Conservation (phyloP, 2,888 invertebrate genomes). For the Spatulosminthurus flaviceps region DNA sequence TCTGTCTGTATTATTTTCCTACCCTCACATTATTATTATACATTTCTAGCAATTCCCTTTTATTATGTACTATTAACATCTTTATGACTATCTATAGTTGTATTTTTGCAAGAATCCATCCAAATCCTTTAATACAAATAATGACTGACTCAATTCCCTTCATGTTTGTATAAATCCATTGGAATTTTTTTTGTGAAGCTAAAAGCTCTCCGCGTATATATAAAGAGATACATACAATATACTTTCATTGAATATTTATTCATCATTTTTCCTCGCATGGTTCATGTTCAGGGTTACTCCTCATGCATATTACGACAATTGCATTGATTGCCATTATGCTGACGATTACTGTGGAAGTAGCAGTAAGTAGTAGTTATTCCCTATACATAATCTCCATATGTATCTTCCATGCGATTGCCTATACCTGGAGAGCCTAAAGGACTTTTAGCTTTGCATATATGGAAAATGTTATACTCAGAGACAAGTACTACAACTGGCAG, state of each 20-base stretch:
- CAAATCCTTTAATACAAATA: background rate
- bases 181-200: no score
- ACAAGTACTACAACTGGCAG: no score
- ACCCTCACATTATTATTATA: background rate
- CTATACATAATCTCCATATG: background rate
- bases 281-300: conserved; percentile 26
- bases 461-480: no score
- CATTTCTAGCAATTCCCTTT: background rate
- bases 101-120: background rate
- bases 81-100: background rate
- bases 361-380: background rate
- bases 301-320: conserved; percentile 7
- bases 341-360: background rate
- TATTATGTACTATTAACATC: no score
- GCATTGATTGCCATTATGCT: background rate
- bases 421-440: no score
- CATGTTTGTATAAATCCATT: background rate
- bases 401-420: no score
- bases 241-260: background rate
- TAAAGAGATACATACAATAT: background rate
- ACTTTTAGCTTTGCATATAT: no score
- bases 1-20: background rate
- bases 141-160: background rate
- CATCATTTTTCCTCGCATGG: conserved; percentile 4
- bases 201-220: no score